These are phyloP conservation scores for Acleris literana DNA, from an alignment of 2,888 invertebrate genomes.

Conservation along the genomic window DNA sequence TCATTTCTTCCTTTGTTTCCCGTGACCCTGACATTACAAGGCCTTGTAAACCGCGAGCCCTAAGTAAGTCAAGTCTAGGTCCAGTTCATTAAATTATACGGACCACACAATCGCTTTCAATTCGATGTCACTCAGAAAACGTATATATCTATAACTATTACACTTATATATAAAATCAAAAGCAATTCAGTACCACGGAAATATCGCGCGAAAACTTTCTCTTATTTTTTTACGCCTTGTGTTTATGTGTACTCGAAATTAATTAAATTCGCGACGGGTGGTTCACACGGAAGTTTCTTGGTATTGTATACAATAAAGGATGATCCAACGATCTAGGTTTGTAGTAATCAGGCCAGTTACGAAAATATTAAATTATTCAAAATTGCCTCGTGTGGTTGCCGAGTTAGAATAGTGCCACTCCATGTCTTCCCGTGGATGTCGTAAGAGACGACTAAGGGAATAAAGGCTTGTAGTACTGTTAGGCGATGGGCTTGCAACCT, in stretches of 20 bases:
- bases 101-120: not conserved
- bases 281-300: not conserved
- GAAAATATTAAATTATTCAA: no score
- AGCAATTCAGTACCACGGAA: no score
- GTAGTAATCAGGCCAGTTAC: not conserved
- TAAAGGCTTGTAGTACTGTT: no score
- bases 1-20: constrained; percentile 26
- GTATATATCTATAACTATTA: no score
- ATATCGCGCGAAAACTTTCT: not conserved
- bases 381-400: no score
- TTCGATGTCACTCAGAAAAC: not conserved
- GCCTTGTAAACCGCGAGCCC: constrained; percentile 21
- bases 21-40: constrained; percentile 47
- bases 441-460: no score
- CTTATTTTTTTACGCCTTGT: not conserved
- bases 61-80: not conserved
- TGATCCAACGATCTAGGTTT: not conserved
- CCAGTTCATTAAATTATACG: not conserved
- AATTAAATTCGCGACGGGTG: not conserved
- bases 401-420: no score
- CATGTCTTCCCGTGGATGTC: no score
- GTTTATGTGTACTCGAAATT: not conserved
- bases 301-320: not conserved
- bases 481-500: no score
- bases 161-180: no score